Evolutionary conservation across 2,888 invertebrate species (phyloP).

Genomic region (Xestia rhomboidea): DNA sequence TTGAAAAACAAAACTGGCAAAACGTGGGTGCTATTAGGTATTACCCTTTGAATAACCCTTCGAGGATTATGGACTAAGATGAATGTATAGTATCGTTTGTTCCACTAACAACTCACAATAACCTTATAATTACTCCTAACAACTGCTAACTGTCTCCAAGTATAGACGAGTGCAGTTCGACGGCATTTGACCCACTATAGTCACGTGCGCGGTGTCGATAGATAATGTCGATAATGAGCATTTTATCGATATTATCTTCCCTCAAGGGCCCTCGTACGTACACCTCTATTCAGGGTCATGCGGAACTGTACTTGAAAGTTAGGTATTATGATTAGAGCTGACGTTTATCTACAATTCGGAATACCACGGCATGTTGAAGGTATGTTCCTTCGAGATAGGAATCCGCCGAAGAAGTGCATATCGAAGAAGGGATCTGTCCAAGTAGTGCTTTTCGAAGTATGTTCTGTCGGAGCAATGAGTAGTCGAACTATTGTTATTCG

Average conservation of each 20-base stretch:
- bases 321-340: slow-evolving; percentile 2
- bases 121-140: slow-evolving; percentile 18
- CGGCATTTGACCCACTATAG: slow-evolving; percentile 31
- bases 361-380: background rate
- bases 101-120: slow-evolving; percentile 12
- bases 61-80: background rate
- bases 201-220: slow-evolving; percentile 26
- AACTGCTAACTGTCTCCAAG: slow-evolving; percentile 10
- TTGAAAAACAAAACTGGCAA: no score
- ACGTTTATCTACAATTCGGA: background rate
- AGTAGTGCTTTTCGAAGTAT: no score
- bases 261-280: slow-evolving; percentile 46
- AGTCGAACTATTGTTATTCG: no score
- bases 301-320: slow-evolving; percentile 34
- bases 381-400: no score
- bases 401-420: no score
- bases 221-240: slow-evolving; percentile 53
- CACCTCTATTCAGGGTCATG: slow-evolving; percentile 46
- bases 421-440: no score
- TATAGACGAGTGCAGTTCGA: slow-evolving; percentile 11
- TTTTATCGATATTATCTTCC: slow-evolving; percentile 56
- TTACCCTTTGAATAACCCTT: no score
- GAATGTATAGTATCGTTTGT: background rate
- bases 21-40: no score
- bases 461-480: no score